Percentiles rank a stretch among this genome's conserved stretches.
phyloP scores from a whole-genome alignment of 2,888 invertebrate genomes.

The Drosophila prostipennis region DNA sequence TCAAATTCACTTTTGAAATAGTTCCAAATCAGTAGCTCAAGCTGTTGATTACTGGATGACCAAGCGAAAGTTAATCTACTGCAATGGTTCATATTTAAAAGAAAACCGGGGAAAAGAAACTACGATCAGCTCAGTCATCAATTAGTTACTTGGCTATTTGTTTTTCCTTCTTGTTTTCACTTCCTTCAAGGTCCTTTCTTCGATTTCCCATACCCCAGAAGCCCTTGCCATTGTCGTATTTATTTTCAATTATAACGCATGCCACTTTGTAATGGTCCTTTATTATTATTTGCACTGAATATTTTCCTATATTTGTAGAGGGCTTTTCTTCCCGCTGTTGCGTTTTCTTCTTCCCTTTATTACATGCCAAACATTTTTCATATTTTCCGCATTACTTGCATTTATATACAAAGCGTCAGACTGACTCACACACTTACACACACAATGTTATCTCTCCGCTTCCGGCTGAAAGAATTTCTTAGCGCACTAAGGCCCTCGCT shows the following conservation, averaged over 20 bases:
- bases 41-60: slow-evolving; percentile 32
- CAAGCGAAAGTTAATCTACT: slow-evolving; percentile 7
- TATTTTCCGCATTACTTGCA: slow-evolving; percentile 78
- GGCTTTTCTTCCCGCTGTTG: slow-evolving; percentile 33
- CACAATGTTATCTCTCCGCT: slow-evolving; percentile 77
- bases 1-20: slow-evolving; percentile 1
- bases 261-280: slow-evolving; percentile 64
- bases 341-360: slow-evolving; percentile 51
- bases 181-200: neutral
- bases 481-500: slow-evolving; percentile 46
- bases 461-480: slow-evolving; percentile 81
- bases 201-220: slow-evolving; percentile 8
- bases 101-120: slow-evolving; percentile 2
- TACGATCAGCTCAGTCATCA: slow-evolving; percentile 57
- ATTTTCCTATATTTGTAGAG: slow-evolving; percentile 39
- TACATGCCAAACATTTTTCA: slow-evolving; percentile 75
- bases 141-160: slow-evolving; percentile 53
- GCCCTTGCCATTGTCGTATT: slow-evolving; percentile 58
- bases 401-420: slow-evolving; percentile 72
- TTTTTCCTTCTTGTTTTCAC: slow-evolving; percentile 17
- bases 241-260: slow-evolving; percentile 73
- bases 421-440: slow-evolving; percentile 41
- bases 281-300: slow-evolving; percentile 64
- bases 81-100: neutral
- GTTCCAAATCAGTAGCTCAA: slow-evolving; percentile 14